Conservation (phyloP, 2,113 vertebrate genomes). For the Tragelaphus scriptus region DNA sequence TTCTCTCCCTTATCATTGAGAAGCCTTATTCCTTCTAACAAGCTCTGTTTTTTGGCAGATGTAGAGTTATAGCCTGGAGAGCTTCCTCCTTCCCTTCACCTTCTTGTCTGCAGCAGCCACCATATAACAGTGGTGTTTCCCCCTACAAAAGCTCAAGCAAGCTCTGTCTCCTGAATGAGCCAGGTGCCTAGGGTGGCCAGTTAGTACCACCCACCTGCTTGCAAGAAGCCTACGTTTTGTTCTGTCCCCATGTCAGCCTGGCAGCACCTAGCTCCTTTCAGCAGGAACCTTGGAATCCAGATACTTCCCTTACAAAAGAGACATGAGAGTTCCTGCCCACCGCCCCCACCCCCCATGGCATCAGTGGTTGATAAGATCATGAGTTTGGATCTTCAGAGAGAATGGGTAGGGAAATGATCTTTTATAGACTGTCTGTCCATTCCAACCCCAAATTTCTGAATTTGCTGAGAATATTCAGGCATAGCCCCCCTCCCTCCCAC, state of each 20-base stretch:
- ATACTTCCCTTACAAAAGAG: neutral
- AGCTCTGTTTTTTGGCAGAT: neutral
- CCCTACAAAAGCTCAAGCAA: neutral
- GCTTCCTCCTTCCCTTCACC: neutral
- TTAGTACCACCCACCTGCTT: neutral
- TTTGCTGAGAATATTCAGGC: neutral
- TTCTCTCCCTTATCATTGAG: neutral
- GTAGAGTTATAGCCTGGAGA: neutral
- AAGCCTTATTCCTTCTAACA: neutral
- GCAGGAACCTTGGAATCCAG: neutral
- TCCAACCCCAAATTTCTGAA: neutral
- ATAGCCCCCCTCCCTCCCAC: fast-evolving
- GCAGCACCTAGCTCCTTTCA: neutral
- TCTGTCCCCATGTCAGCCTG: neutral
- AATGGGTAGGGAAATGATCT: neutral
- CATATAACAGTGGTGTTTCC: neutral
- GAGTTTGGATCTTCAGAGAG: neutral
- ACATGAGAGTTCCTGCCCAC: neutral
- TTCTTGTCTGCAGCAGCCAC: neutral
- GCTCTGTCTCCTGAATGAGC: slow-evolving; percentile 1
- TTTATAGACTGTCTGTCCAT: neutral
- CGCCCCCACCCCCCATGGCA: fast-evolving
- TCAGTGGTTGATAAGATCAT: neutral
- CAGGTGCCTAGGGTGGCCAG: neutral
- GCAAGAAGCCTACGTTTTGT: neutral